Conservation (phyloP, 1,140 invertebrate species). For the Drosophila mayri region DNA sequence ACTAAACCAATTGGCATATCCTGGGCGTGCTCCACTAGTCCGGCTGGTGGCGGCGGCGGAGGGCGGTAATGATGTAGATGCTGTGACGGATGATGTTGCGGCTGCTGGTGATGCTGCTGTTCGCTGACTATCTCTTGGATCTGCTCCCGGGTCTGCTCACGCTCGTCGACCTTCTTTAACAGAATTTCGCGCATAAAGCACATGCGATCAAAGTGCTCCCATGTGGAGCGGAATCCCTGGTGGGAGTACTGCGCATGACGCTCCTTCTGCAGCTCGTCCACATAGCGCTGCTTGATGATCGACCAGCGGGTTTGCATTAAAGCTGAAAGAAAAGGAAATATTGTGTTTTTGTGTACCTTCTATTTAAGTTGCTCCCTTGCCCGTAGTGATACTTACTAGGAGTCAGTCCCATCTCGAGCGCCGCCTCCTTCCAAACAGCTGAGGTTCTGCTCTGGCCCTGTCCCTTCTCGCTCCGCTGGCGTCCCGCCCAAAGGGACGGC, state of each 20-base stretch:
- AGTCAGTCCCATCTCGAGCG: conserved; percentile 74
- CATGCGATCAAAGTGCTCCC: conserved; percentile 84
- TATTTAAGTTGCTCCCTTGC: no score
- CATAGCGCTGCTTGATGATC: conserved; percentile 79
- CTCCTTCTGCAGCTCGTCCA: conserved; percentile 81
- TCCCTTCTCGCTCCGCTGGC: conserved; percentile 75
- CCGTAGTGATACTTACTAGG: conserved; percentile 61
- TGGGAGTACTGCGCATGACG: conserved; percentile 71
- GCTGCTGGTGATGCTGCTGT: conserved; percentile 74
- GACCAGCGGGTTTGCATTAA: conserved; percentile 81
- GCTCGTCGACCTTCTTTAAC: conserved; percentile 75
- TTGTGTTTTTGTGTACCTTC: background rate
- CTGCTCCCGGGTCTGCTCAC: conserved; percentile 78
- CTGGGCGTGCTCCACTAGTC: conserved; percentile 68
- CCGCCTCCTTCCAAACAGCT: conserved; percentile 80
- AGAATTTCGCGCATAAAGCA: conserved; percentile 78
- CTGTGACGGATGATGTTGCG: conserved; percentile 49
- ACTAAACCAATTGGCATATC: conserved; percentile 72
- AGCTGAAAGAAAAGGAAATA: conserved; percentile 28
- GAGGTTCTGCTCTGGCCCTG: conserved; percentile 79
- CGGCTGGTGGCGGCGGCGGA: conserved; percentile 23
- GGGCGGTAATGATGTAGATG: conserved; percentile 58
- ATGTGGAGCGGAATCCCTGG: conserved; percentile 74
- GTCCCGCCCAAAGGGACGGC: conserved; percentile 74
- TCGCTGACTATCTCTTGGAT: conserved; percentile 82